Evolutionary conservation across 2,113 vertebrate species (phyloP).

Genomic region (Boleophthalmus pectinirostris): DNA sequence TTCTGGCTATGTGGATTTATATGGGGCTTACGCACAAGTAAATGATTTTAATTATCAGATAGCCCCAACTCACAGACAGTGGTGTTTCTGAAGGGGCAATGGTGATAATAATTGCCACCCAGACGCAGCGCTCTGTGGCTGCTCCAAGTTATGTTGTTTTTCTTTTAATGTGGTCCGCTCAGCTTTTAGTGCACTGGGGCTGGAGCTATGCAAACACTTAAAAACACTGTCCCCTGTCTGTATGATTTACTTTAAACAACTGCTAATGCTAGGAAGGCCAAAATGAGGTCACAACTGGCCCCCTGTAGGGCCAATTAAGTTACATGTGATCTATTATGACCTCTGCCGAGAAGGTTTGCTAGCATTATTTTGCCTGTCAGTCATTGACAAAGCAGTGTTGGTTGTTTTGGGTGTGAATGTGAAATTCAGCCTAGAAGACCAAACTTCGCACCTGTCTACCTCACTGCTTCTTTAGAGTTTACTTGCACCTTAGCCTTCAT

Average conservation of each 20-base stretch:
- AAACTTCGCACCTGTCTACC: too few species aligned
- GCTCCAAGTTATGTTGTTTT: slow-evolving; percentile 6
- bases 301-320: background rate
- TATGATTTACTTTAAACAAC: slow-evolving; percentile 21
- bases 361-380: background rate
- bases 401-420: background rate
- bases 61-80: slow-evolving; percentile 46
- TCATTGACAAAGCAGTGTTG: background rate
- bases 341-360: background rate
- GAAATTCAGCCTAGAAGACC: too few species aligned
- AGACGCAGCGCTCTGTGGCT: slow-evolving; percentile 6
- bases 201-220: slow-evolving; percentile 20
- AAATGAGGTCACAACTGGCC: background rate
- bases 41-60: slow-evolving; percentile 73
- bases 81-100: slow-evolving; percentile 11
- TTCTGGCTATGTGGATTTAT: slow-evolving; percentile 64
- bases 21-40: slow-evolving; percentile 61
- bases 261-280: background rate
- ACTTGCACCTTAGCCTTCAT: too few species aligned
- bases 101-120: slow-evolving; percentile 33
- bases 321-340: background rate
- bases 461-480: too few species aligned
- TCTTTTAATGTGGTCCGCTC: slow-evolving; percentile 23
- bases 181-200: slow-evolving; percentile 20
- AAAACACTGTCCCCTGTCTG: slow-evolving; percentile 23